phyloP scores from a whole-genome alignment of 2,888 invertebrate genomes.

The Caenorhabditis sp. region DNA sequence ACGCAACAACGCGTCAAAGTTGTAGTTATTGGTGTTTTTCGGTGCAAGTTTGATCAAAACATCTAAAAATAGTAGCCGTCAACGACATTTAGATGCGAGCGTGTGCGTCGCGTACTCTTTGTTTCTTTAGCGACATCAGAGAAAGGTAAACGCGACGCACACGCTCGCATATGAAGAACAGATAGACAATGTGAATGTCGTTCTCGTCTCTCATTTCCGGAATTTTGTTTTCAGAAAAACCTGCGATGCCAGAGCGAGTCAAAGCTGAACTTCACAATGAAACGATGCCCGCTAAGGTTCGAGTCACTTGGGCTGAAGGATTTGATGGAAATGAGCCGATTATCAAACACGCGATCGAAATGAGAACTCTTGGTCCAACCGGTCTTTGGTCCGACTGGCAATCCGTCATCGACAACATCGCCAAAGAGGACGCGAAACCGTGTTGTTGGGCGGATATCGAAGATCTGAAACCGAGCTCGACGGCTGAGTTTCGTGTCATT shows the following conservation, averaged over 20 bases:
- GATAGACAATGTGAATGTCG: too few species aligned
- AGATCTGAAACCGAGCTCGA: constrained; percentile 86
- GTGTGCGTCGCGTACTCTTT: too few species aligned
- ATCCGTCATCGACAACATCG: constrained; percentile 80
- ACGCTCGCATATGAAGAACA: too few species aligned
- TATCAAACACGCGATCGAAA: constrained; percentile 83
- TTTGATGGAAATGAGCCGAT: constrained; percentile 97
- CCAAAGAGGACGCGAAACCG: constrained; percentile 48
- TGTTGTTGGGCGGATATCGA: constrained; percentile 40
- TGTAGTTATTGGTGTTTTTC: too few species aligned
- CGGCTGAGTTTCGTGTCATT: constrained; percentile 95
- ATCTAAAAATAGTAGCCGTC: too few species aligned
- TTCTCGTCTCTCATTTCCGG: constrained; percentile 17
- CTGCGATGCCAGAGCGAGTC: constrained; percentile 89
- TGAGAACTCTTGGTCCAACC: constrained; percentile 81
- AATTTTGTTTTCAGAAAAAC: constrained; percentile 79
- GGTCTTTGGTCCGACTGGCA: constrained; percentile 69
- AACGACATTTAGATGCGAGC: too few species aligned
- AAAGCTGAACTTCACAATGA: constrained; percentile 83
- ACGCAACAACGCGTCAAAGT: too few species aligned
- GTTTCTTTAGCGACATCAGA: too few species aligned
- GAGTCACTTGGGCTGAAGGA: constrained; percentile 76
- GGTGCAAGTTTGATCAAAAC: too few species aligned
- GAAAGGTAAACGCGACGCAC: too few species aligned
- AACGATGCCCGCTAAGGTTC: constrained; percentile 78